Conservation (phyloP, 2,888 invertebrate species). For the Neoascia interrupta region DNA sequence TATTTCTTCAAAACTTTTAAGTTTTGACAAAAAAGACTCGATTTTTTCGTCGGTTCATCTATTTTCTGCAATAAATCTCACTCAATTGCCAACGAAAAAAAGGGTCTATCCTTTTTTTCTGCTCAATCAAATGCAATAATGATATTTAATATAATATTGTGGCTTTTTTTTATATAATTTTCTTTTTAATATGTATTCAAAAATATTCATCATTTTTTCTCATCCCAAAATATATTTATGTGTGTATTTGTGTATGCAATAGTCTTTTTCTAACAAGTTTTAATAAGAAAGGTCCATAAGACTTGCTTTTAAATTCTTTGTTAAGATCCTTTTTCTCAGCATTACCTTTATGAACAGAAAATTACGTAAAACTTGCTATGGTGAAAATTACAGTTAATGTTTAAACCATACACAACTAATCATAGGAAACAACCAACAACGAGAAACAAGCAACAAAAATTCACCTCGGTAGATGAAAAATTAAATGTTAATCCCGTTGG, state of each 20-base stretch:
- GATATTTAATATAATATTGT: too few species aligned
- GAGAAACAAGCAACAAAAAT: slow-evolving; percentile 20
- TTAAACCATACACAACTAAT: slow-evolving; percentile 40
- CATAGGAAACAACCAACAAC: slow-evolving; percentile 51
- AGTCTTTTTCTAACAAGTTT: slow-evolving; percentile 48
- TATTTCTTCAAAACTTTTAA: slow-evolving; percentile 9
- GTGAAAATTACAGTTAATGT: slow-evolving; percentile 28
- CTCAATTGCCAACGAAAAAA: slow-evolving; percentile 40
- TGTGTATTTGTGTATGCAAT: slow-evolving; percentile 40
- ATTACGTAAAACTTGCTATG: slow-evolving; percentile 14
- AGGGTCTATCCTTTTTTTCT: too few species aligned
- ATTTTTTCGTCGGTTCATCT: too few species aligned
- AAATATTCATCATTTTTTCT: slow-evolving; percentile 46
- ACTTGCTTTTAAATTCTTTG: too few species aligned
- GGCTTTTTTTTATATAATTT: background rate
- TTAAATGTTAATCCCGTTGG: slow-evolving; percentile 27
- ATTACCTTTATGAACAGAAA: slow-evolving; percentile 16
- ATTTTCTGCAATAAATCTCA: slow-evolving; percentile 53
- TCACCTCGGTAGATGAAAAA: background rate
- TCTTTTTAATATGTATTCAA: slow-evolving; percentile 45
- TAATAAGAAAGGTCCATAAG: too few species aligned
- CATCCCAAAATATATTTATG: slow-evolving; percentile 42
- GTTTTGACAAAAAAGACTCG: slow-evolving; percentile 8
- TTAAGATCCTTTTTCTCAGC: too few species aligned
- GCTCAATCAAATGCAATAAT: slow-evolving; percentile 53